Conservation (phyloP, 1,140 invertebrate genomes). For the Cepaea nemoralis region DNA sequence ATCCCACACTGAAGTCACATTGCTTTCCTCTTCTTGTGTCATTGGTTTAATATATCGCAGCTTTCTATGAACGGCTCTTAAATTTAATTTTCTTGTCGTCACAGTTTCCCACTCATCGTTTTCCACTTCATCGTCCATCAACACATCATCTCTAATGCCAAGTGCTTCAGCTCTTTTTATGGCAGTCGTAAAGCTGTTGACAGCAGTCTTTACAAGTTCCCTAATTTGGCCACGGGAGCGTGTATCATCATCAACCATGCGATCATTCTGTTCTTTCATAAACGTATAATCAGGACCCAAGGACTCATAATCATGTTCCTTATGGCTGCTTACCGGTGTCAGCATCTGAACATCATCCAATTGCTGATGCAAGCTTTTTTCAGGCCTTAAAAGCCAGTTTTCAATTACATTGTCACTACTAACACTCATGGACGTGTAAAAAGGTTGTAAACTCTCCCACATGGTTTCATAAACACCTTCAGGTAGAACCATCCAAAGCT, state of each 20-base stretch:
- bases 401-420: not conserved
- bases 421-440: too few species aligned
- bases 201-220: not conserved
- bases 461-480: not conserved
- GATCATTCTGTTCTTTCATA: not conserved
- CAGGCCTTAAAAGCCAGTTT: not conserved
- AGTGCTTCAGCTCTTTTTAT: not conserved
- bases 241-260: not conserved
- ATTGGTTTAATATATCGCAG: not conserved
- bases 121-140: not conserved
- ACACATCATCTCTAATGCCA: not conserved
- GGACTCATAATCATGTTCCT: not conserved
- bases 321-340: too few species aligned
- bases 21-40: conserved; percentile 9
- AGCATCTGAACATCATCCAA: not conserved
- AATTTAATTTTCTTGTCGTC: not conserved
- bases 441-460: too few species aligned
- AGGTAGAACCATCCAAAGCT: too few species aligned
- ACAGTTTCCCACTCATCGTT: not conserved
- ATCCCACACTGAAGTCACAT: not conserved
- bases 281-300: not conserved
- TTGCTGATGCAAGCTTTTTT: not conserved
- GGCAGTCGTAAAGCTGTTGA: conserved; percentile 5
- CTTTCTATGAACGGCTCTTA: not conserved
- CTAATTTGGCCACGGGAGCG: not conserved